phyloP scores from a whole-genome alignment of 2,113 vertebrate genomes.

The Crocuta crocuta region DNA sequence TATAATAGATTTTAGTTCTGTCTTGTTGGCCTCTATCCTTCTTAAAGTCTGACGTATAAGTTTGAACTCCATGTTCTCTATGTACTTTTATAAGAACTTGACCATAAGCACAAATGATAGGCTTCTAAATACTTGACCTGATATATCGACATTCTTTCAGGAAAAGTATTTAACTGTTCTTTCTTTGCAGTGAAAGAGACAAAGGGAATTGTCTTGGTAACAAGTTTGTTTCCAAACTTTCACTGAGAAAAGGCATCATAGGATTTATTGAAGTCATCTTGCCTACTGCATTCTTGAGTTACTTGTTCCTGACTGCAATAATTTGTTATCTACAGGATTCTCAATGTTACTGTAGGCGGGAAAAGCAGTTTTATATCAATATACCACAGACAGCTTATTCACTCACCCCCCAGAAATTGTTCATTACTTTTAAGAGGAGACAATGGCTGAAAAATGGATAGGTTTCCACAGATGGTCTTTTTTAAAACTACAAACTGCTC shows the following conservation, averaged over 20 bases:
- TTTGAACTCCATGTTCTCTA: background rate
- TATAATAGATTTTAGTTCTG: background rate
- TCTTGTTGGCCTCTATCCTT: background rate
- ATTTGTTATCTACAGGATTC: conserved; percentile 53
- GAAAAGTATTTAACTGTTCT: background rate
- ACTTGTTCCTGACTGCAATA: conserved; percentile 55
- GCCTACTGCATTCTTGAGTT: conserved; percentile 22
- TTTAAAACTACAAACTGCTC: conserved; percentile 31
- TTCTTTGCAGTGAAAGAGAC: background rate
- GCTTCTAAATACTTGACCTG: background rate
- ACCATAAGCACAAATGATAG: background rate
- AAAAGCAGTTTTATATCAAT: conserved; percentile 60
- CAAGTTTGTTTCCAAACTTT: conserved; percentile 48
- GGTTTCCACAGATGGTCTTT: conserved; percentile 53
- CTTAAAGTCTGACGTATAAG: background rate
- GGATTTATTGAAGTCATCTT: conserved; percentile 67
- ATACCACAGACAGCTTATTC: conserved; percentile 47
- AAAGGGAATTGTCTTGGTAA: conserved; percentile 42
- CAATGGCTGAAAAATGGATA: background rate
- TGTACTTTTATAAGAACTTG: background rate
- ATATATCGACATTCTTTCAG: background rate
- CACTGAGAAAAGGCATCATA: background rate
- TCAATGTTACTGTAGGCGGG: background rate
- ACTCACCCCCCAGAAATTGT: background rate
- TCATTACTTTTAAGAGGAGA: conserved; percentile 61